A percentile compares a stretch with the other conserved stretches of the same genome.
phyloP scores from a whole-genome alignment of 2,797 vertebrate species.

The Hyperoplus lanceolatus region DNA sequence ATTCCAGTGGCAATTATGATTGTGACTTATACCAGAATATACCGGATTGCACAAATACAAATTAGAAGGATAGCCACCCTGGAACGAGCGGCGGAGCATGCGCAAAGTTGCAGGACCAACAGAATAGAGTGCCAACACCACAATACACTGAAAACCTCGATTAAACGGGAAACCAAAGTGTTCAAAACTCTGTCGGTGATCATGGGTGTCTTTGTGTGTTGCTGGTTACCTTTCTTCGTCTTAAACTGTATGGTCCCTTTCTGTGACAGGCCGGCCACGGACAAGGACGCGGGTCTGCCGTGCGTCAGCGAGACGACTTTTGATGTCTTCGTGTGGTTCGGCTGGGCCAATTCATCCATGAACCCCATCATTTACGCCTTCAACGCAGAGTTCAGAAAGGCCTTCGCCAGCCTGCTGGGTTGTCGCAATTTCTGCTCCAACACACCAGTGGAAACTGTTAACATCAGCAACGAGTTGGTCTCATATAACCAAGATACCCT shows the following conservation, averaged over 20 bases:
- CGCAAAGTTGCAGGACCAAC: conserved; percentile 89
- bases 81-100: conserved; percentile 93
- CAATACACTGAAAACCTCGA: conserved; percentile 88
- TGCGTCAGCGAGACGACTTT: conserved; percentile 97
- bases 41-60: conserved; percentile 94
- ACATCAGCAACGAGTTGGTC: conserved; percentile 94
- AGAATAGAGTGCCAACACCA: conserved; percentile 86
- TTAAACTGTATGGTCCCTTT: conserved; percentile 97
- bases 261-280: conserved; percentile 84
- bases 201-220: conserved; percentile 97
- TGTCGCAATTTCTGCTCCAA: conserved; percentile 88
- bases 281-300: conserved; percentile 84
- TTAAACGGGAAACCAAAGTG: conserved; percentile 94
- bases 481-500: conserved; percentile 93
- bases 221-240: conserved; percentile 96
- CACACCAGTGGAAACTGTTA: conserved; percentile 90
- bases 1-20: conserved; percentile 97
- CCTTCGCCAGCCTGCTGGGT: conserved; percentile 92
- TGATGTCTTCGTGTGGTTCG: conserved; percentile 96
- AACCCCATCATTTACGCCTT: conserved; percentile 97
- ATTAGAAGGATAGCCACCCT: conserved; percentile 92
- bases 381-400: conserved; percentile 94
- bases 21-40: conserved; percentile 95
- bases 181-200: conserved; percentile 95
- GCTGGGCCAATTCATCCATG: conserved; percentile 96